Evolutionary conservation across 2,113 vertebrate genomes (phyloP).

Genomic region (Halichoerus grypus): DNA sequence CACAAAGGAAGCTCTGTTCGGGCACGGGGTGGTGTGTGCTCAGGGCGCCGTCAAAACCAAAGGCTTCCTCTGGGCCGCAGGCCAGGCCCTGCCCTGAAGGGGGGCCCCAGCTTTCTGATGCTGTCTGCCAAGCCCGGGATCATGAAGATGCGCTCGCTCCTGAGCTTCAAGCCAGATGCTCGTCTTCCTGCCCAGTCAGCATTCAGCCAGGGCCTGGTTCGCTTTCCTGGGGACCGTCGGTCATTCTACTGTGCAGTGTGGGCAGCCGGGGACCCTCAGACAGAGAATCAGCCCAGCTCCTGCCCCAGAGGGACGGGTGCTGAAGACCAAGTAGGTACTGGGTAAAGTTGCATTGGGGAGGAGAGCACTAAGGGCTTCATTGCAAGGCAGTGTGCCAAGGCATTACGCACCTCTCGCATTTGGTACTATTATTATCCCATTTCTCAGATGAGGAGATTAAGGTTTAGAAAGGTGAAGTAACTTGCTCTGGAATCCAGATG

Average conservation of each 20-base stretch:
- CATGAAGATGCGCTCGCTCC: neutral
- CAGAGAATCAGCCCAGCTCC: neutral
- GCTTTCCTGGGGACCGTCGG: neutral
- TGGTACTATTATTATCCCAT: neutral
- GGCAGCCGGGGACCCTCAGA: too few relatives aligned
- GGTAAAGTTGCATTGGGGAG: neutral
- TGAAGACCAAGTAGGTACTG: neutral
- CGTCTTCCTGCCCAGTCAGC: neutral
- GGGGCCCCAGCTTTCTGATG: neutral
- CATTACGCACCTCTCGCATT: neutral
- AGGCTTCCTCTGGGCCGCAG: neutral
- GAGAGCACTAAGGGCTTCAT: neutral
- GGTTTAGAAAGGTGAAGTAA: neutral
- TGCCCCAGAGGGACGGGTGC: neutral
- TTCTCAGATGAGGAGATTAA: conserved; percentile 17
- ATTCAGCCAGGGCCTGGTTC: neutral
- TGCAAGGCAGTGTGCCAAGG: neutral
- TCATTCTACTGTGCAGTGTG: neutral
- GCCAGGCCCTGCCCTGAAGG: neutral
- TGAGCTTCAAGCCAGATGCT: neutral
- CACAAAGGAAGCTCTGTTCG: conserved; percentile 17
- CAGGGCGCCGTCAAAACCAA: neutral
- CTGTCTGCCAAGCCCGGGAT: neutral
- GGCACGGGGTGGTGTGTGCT: neutral
- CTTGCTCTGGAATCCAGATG: neutral